These are phyloP conservation scores for Telenomus remus DNA, from an alignment of 1,140 invertebrate species.

Conservation along the genomic window DNA sequence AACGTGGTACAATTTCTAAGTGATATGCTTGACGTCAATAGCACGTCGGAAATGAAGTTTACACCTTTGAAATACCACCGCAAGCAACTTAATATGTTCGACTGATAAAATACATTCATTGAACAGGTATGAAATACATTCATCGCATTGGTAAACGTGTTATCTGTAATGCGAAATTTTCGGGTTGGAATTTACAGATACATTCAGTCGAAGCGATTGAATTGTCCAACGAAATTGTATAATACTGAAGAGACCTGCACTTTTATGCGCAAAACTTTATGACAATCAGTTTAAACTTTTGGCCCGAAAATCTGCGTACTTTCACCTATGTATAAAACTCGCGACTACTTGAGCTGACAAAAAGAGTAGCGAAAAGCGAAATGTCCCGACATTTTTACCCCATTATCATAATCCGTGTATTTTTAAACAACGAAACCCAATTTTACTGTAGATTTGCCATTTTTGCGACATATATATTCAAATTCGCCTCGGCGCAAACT, in stretches of 20 bases:
- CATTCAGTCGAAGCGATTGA: no score
- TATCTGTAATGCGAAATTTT: no score
- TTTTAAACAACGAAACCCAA: background rate
- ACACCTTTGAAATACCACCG: slow-evolving; percentile 16
- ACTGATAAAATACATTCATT: slow-evolving; percentile 24
- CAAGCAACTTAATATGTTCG: slow-evolving; percentile 27
- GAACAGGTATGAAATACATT: slow-evolving; percentile 1
- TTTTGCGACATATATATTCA: slow-evolving; percentile 9
- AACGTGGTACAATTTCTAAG: slow-evolving; percentile 24
- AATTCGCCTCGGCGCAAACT: slow-evolving; percentile 16
- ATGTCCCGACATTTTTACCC: no score
- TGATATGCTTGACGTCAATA: slow-evolving; percentile 33
- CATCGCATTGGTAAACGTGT: background rate
- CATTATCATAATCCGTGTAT: background rate
- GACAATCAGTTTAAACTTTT: no score
- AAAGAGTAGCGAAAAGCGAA: no score
- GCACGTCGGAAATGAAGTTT: slow-evolving; percentile 17
- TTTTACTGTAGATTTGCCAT: background rate
- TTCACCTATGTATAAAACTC: no score
- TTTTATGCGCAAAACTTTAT: no score
- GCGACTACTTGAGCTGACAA: no score
- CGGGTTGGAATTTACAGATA: no score
- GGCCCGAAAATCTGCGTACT: no score
- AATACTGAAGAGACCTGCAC: no score
- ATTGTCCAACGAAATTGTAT: no score